Conservation (phyloP, 2,113 vertebrate species). For the Clarias gariepinus region DNA sequence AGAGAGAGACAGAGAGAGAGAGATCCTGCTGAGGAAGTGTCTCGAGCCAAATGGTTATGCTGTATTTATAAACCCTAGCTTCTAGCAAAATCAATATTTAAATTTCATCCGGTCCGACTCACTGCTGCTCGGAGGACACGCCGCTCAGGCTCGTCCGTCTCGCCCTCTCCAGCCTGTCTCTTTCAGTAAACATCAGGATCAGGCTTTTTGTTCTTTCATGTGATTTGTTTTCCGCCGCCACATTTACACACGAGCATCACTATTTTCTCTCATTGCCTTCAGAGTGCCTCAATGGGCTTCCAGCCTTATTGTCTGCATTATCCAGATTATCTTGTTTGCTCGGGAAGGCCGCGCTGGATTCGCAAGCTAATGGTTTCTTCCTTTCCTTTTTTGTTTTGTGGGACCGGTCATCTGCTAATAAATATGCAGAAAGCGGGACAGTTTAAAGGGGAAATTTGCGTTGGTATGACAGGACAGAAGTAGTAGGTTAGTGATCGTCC, state of each 20-base stretch:
- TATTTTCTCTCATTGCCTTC: neutral
- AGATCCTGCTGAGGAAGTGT: constrained; percentile 1
- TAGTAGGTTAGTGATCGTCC: neutral
- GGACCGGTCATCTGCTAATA: neutral
- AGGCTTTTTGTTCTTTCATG: neutral
- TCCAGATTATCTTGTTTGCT: constrained; percentile 13
- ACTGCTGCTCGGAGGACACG: neutral
- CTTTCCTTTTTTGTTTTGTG: neutral
- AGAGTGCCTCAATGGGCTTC: constrained; percentile 1
- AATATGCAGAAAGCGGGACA: neutral
- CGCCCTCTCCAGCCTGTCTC: constrained; percentile 11
- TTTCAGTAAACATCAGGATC: neutral
- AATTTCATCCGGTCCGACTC: neutral
- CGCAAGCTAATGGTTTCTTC: neutral
- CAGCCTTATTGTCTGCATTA: neutral
- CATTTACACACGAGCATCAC: neutral
- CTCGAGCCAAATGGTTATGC: neutral
- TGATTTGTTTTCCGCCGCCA: neutral
- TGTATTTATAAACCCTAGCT: constrained; percentile 24
- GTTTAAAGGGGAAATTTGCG: neutral
- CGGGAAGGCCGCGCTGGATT: neutral
- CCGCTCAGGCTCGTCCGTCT: neutral
- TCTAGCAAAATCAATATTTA: constrained; percentile 16
- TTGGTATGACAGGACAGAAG: neutral
- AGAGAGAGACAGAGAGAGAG: too few relatives aligned